phyloP scores from a whole-genome alignment of 2,797 vertebrate species.

The Micropoecilia bifurca region DNA sequence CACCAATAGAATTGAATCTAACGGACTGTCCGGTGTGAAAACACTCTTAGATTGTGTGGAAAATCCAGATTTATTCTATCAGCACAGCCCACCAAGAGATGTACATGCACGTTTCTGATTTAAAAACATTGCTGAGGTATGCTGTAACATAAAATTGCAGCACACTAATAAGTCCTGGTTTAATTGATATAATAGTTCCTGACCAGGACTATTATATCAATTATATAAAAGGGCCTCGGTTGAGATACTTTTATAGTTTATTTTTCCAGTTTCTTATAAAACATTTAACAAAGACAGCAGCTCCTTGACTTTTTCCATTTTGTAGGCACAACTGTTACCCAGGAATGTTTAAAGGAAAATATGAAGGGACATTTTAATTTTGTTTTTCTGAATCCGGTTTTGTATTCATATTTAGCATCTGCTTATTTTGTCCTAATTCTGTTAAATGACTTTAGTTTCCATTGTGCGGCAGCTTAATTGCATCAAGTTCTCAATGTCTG shows the following conservation, averaged over 20 bases:
- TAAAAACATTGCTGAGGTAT: background rate
- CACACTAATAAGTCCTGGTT: background rate
- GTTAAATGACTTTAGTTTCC: conserved; percentile 82
- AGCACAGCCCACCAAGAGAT: background rate
- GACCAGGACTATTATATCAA: background rate
- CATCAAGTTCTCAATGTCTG: conserved; percentile 85
- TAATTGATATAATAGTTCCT: background rate
- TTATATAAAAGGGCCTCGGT: background rate
- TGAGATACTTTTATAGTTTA: background rate
- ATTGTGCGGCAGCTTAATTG: conserved; percentile 83
- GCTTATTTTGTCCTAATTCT: conserved; percentile 44
- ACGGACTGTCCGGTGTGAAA: background rate
- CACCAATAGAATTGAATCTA: background rate
- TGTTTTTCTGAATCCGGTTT: conserved; percentile 8
- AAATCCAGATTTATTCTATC: background rate
- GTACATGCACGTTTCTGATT: background rate
- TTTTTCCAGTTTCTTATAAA: background rate
- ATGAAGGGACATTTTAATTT: conserved; percentile 20
- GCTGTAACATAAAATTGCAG: background rate
- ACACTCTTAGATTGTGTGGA: background rate
- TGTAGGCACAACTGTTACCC: conserved; percentile 19
- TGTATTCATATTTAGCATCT: conserved; percentile 24
- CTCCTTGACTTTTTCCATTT: conserved; percentile 31
- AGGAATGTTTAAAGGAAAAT: conserved; percentile 41
- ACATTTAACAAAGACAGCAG: conserved; percentile 42